These are phyloP conservation scores for Cataglyphis hispanica DNA, from an alignment of 1,140 invertebrate species.

Conservation along the genomic window DNA sequence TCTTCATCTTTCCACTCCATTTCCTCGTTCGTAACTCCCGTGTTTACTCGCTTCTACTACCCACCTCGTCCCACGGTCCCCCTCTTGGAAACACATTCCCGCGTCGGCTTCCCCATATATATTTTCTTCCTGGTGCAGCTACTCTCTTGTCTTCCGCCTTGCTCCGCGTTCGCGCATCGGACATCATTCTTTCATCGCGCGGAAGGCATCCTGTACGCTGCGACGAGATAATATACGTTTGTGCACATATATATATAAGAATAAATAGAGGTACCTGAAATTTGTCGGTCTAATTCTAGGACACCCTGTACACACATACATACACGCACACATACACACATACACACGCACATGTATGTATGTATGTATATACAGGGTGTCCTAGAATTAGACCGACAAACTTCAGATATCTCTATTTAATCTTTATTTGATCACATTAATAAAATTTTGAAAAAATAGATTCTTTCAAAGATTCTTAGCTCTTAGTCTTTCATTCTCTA, in stretches of 20 bases:
- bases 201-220: conserved; percentile 34
- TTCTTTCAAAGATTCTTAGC: too few relatives aligned
- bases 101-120: conserved; percentile 3
- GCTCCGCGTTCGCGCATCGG: conserved; percentile 14
- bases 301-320: background rate
- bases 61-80: background rate
- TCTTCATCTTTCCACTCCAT: conserved; percentile 16
- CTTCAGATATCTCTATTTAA: too few relatives aligned
- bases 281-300: too few relatives aligned
- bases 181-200: conserved; percentile 45
- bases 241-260: too few relatives aligned
- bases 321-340: background rate
- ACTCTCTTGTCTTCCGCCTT: conserved; percentile 27
- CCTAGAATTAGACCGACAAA: too few relatives aligned
- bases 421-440: too few relatives aligned
- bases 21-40: conserved; percentile 31
- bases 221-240: conserved; percentile 48
- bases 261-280: too few relatives aligned
- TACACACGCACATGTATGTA: background rate
- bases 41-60: background rate
- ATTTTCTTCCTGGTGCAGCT: conserved; percentile 42
- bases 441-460: too few relatives aligned
- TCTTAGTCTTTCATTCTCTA: too few relatives aligned
- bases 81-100: conserved; percentile 42
- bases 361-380: too few relatives aligned